Percentiles rank a stretch among this genome's conserved stretches.
Evolutionary conservation across 2,797 vertebrate genomes (phyloP).

Genomic region (Tokudaia muenninki): DNA sequence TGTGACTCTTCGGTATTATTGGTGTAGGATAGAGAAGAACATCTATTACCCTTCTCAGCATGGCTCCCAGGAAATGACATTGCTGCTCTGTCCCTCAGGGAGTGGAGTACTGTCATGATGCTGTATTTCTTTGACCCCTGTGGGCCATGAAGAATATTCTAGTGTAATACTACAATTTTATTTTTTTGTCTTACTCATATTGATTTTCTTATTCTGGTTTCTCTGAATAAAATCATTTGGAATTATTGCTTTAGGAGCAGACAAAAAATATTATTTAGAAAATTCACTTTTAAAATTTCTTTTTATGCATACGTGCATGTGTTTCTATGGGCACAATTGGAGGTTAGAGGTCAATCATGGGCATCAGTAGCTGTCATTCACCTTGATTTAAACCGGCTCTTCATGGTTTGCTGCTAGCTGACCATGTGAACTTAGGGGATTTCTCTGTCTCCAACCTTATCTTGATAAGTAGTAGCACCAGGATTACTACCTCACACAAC

Average conservation of each 20-base stretch:
- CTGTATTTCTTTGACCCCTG: background rate
- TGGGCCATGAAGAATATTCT: background rate
- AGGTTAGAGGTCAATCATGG: background rate
- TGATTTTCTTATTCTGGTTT: background rate
- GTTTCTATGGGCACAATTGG: background rate
- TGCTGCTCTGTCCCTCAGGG: background rate
- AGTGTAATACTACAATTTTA: background rate
- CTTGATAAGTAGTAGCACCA: background rate
- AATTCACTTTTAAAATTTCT: background rate
- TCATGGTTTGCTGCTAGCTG: background rate
- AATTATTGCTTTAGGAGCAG: slow-evolving; percentile 5
- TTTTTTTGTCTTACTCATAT: background rate
- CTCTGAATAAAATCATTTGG: background rate
- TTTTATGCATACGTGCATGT: background rate
- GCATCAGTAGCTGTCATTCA: background rate
- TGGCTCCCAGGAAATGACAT: background rate
- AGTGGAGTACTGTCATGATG: background rate
- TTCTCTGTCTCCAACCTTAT: background rate
- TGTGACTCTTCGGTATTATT: background rate
- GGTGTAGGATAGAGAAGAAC: background rate
- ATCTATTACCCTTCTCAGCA: background rate
- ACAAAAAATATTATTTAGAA: background rate
- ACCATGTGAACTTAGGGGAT: background rate
- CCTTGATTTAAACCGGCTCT: background rate
- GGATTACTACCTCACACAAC: background rate